Conservation (phyloP, 2,797 vertebrate genomes). For the Paguma larvata region DNA sequence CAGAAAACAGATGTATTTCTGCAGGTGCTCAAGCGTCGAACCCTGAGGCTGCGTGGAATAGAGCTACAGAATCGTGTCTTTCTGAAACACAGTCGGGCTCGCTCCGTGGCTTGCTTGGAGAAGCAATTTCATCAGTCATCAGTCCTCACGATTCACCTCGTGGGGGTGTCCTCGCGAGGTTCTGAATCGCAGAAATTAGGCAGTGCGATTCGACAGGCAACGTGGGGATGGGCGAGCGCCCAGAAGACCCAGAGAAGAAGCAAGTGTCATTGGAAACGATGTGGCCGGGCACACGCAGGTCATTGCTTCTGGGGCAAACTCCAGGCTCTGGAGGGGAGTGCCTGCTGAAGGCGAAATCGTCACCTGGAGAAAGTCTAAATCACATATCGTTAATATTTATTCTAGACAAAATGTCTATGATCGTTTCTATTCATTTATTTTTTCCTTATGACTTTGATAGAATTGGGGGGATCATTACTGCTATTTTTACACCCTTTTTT, state of each 20-base stretch:
- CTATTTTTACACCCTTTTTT: too few relatives aligned
- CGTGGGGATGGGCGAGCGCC: fast-evolving
- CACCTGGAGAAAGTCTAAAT: not conserved
- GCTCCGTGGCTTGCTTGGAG: not conserved
- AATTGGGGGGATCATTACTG: not conserved
- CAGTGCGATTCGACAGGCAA: not conserved
- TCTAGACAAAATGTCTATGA: not conserved
- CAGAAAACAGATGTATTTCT: not conserved
- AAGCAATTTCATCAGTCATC: not conserved
- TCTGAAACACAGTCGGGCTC: not conserved
- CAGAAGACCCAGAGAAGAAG: not conserved
- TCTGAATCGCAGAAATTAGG: not conserved
- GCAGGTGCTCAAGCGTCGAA: not conserved
- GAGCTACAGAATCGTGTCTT: not conserved
- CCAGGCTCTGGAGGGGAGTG: not conserved
- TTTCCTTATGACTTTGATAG: not conserved
- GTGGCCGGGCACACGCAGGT: fast-evolving
- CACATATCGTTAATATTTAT: not conserved
- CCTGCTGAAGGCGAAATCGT: fast-evolving
- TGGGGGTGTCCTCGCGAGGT: not conserved
- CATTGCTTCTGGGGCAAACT: not conserved
- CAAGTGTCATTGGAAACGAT: fast-evolving
- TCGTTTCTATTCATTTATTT: not conserved
- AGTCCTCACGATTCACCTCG: not conserved
- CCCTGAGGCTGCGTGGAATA: not conserved